Conservation (phyloP, 92 coral and sea anemone species). For the Anthopleura xanthogrammica region DNA sequence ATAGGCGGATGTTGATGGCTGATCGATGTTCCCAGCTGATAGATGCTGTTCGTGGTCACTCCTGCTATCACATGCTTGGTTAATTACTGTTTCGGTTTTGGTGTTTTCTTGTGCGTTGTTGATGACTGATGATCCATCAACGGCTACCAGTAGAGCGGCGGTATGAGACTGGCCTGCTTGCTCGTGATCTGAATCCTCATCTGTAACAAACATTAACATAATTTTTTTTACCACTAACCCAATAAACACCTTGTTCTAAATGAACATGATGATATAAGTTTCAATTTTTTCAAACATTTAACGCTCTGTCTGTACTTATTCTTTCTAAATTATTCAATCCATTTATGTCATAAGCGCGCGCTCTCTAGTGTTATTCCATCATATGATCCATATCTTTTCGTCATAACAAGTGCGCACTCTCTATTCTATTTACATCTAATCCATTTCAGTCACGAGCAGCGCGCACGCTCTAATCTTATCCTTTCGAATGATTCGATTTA, state of each 20-base stretch:
- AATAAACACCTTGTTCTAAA: too few species aligned
- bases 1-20: not conserved
- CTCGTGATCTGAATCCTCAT: not conserved
- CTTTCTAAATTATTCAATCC: too few species aligned
- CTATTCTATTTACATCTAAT: not conserved
- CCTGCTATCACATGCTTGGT: not conserved
- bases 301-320: too few species aligned
- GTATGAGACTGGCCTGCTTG: not conserved
- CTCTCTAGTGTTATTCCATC: too few species aligned
- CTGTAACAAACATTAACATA: not conserved
- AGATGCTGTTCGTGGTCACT: not conserved
- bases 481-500: too few species aligned
- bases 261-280: too few species aligned
- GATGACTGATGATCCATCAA: not conserved
- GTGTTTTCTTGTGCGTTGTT: not conserved
- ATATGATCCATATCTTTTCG: too few species aligned
- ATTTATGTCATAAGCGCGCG: too few species aligned
- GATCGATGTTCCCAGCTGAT: not conserved
- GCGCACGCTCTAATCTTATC: not conserved
- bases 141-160: conserved; percentile 11
- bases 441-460: not conserved
- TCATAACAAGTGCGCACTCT: too few species aligned
- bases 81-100: not conserved
- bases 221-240: not conserved
- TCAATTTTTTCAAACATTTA: too few species aligned